These are phyloP conservation scores for Nasonia oneida DNA, from an alignment of 2,888 invertebrate species.

Conservation along the genomic window DNA sequence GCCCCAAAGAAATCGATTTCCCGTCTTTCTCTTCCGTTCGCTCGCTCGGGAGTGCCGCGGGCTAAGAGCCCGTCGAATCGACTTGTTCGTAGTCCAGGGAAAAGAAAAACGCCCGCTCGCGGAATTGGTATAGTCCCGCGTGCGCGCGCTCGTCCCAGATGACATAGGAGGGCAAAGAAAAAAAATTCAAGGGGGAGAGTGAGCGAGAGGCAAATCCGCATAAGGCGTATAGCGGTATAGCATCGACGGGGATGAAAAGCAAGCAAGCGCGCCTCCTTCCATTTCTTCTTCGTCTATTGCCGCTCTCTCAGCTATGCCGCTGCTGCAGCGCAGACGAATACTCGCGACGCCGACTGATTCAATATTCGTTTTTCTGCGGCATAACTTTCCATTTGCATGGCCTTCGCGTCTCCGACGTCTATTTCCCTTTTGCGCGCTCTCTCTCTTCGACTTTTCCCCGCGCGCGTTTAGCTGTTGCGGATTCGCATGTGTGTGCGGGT, in stretches of 20 bases:
- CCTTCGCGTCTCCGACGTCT: slow-evolving; percentile 64
- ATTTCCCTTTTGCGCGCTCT: slow-evolving; percentile 62
- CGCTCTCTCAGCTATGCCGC: slow-evolving; percentile 45
- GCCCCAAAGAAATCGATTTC: slow-evolving; percentile 45
- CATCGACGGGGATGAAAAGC: slow-evolving; percentile 72
- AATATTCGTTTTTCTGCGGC: slow-evolving; percentile 77
- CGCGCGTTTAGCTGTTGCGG: background rate
- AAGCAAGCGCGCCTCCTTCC: slow-evolving; percentile 66
- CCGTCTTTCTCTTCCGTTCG: background rate
- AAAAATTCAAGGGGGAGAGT: slow-evolving; percentile 26
- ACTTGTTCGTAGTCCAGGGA: slow-evolving; percentile 1
- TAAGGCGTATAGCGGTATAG: slow-evolving; percentile 58
- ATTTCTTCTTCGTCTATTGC: slow-evolving; percentile 58
- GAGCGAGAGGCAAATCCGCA: slow-evolving; percentile 64
- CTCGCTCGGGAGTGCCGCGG: background rate
- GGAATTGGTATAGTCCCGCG: slow-evolving; percentile 49
- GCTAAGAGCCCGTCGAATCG: slow-evolving; percentile 38
- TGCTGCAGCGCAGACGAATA: slow-evolving; percentile 59
- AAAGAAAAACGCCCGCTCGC: slow-evolving; percentile 34
- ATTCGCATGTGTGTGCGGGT: background rate
- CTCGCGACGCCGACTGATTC: slow-evolving; percentile 72
- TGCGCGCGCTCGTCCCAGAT: background rate
- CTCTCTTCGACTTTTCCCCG: slow-evolving; percentile 39
- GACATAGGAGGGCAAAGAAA: slow-evolving; percentile 25
- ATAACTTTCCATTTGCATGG: slow-evolving; percentile 78